Evolutionary conservation across 2,113 vertebrate genomes (phyloP), one percentile per base, ranked within the genome.

Genomic region (Microcebus tavaratra): DNA sequence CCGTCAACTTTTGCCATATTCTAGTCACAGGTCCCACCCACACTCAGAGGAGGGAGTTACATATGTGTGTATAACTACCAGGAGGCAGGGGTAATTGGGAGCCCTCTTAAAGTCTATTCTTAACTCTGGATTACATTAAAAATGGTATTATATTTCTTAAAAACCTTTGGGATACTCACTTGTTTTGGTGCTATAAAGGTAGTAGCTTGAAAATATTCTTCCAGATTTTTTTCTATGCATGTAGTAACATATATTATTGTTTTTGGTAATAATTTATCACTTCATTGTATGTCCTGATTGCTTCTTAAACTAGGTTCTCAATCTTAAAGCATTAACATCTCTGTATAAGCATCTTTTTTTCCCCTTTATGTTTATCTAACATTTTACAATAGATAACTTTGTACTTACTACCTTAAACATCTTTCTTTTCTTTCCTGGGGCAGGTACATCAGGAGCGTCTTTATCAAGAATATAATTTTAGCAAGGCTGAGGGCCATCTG

Each of bases 361-460:
- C 89, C 5, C 50, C 79, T 91, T 79, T 79, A 29, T 78, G 45
- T 82, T 79, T 90, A 15, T 68, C 25, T 50, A 50, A 90, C 68
- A 12, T 78, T 91, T 92, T 90, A 81, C 11, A 83, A 8, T 91
- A 23, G 83, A 17, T 84, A 92, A 89, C 3, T 94, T 81, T 84
- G 5, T 82, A 23, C 12, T 63, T 8, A 65, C 50, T 93, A 85
- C 53, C 2, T 81, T 94, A 82, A 93, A 92, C 86, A 27, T 50
- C 10, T 75, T 39, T 91, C 57, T 31, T 68, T 48, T 79, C 42
- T 94, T 36, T 88, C 25, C 90, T 76, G 75, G 68, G 65, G 80
- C 97, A 99, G 99, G 98, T 99, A 80, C 99, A 99, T 92, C 99
- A 99, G 97, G 99, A 99, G 93, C 99, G 97, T 25, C 97, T 99